A percentile compares a stretch with the other conserved stretches of the same genome.
These are phyloP conservation scores for human (Homo sapiens) DNA, from an alignment of 2,113 vertebrate genomes.

Conservation along the genomic window GRCh38 chr2:222104001-222104500, in stretches of 20 bases:
- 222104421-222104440: neutral
- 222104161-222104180: neutral
- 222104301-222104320: neutral
- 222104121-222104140: neutral
- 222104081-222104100: slow-evolving; percentile 4
- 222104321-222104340: neutral
- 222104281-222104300: neutral
- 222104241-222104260: neutral
- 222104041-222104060: neutral
- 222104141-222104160: neutral
- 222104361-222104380: neutral
- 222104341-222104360: neutral
- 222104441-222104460: neutral
- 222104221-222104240: neutral
- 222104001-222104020: slow-evolving; percentile 8
- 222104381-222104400: neutral
- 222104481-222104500: neutral
- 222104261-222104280: neutral
- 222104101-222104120: neutral
- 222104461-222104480: neutral
- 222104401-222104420: neutral
- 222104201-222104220: neutral
- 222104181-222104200: neutral
- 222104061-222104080: neutral
- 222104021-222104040: neutral